Evolutionary conservation across 1,140 invertebrate species (phyloP).

Genomic region (Antheraea pernyi): DNA sequence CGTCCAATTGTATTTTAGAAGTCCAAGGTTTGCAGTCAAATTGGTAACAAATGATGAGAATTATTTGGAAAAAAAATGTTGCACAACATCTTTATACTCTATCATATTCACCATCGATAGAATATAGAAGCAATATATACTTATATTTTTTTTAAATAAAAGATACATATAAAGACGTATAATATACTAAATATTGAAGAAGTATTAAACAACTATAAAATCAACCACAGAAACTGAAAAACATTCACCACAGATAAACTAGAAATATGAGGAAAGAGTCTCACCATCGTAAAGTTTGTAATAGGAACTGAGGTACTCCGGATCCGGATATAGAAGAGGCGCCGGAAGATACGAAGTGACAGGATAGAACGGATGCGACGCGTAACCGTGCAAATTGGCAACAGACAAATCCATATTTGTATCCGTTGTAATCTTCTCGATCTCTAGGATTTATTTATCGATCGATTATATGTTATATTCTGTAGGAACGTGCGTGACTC

Average conservation of each 20-base stretch:
- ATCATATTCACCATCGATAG: too few species aligned
- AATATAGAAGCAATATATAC: too few species aligned
- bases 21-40: too few species aligned
- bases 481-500: background rate
- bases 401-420: conserved; percentile 53
- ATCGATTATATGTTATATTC: conserved; percentile 5
- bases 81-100: too few species aligned
- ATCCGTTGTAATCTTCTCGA: conserved; percentile 34
- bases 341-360: conserved; percentile 46
- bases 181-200: too few species aligned
- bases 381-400: conserved; percentile 29
- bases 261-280: conserved; percentile 20
- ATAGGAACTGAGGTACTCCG: conserved; percentile 51
- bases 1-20: too few species aligned
- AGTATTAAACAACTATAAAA: background rate
- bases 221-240: background rate
- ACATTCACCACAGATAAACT: background rate
- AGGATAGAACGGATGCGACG: conserved; percentile 38
- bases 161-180: too few species aligned
- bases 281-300: conserved; percentile 67
- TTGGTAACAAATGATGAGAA: too few species aligned
- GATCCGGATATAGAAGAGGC: conserved; percentile 44
- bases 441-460: conserved; percentile 25
- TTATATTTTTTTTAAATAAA: too few species aligned
- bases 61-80: too few species aligned